A percentile compares a stretch with the other conserved stretches of the same genome.
These are phyloP conservation scores for Drosophila repleta DNA, from an alignment of 1,140 invertebrate genomes.

Conservation along the genomic window DNA sequence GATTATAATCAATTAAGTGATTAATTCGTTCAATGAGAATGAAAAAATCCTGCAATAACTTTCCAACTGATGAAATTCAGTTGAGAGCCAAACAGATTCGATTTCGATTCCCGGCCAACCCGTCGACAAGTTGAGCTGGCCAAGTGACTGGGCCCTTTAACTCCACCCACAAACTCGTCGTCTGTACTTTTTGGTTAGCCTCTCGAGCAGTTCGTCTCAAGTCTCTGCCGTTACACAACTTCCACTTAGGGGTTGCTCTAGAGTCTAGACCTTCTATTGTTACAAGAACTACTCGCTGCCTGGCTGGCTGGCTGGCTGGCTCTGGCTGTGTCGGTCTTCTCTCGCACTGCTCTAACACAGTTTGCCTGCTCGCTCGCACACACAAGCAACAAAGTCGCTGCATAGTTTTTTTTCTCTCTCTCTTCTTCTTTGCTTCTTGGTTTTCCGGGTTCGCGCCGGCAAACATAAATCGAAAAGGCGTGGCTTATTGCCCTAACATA, in stretches of 20 bases:
- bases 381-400: constrained; percentile 31
- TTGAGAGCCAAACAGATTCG: not conserved
- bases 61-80: constrained; percentile 30
- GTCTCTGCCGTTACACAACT: constrained; percentile 50
- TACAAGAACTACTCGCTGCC: constrained; percentile 58
- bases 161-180: constrained; percentile 61
- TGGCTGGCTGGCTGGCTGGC: not conserved
- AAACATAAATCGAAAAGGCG: constrained; percentile 69
- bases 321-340: too few relatives aligned
- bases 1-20: not conserved
- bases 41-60: not conserved
- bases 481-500: constrained; percentile 69
- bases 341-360: constrained; percentile 16
- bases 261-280: constrained; percentile 74
- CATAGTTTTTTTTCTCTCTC: constrained; percentile 55
- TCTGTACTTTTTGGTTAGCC: constrained; percentile 5
- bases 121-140: constrained; percentile 9
- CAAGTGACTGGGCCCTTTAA: constrained; percentile 7
- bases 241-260: constrained; percentile 69
- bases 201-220: constrained; percentile 57
- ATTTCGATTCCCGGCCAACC: not conserved
- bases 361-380: constrained; percentile 41
- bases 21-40: constrained; percentile 1
- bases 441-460: constrained; percentile 71
- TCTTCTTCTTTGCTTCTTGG: constrained; percentile 40